Conservation (phyloP, 1,140 invertebrate genomes). For the Eufriesea mexicana region DNA sequence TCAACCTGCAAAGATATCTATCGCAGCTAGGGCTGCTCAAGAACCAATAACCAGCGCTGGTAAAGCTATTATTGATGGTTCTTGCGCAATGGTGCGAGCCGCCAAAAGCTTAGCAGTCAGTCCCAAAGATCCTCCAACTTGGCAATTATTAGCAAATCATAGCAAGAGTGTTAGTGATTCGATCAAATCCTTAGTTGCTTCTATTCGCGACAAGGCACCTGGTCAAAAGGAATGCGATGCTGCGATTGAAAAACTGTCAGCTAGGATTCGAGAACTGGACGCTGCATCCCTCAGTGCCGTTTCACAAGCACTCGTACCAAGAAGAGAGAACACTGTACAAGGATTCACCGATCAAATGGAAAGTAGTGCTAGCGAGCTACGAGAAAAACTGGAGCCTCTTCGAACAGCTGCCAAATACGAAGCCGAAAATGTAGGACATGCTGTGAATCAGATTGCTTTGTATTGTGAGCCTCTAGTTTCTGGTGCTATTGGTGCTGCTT, state of each 20-base stretch:
- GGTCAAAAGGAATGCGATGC: slow-evolving; percentile 96
- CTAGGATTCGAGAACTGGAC: slow-evolving; percentile 92
- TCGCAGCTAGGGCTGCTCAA: slow-evolving; percentile 89
- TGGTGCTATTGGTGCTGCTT: slow-evolving; percentile 93
- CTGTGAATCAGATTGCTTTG: slow-evolving; percentile 90
- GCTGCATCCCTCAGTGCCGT: slow-evolving; percentile 93
- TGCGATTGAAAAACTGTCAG: slow-evolving; percentile 90
- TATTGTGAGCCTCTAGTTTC: slow-evolving; percentile 93
- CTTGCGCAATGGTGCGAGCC: slow-evolving; percentile 94
- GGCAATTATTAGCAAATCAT: slow-evolving; percentile 96
- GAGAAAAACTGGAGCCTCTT: slow-evolving; percentile 91
- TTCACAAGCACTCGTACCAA: slow-evolving; percentile 89
- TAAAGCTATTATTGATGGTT: slow-evolving; percentile 90
- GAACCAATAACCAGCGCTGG: slow-evolving; percentile 95
- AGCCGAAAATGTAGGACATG: slow-evolving; percentile 96
- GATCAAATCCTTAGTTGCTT: slow-evolving; percentile 95
- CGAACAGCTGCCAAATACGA: slow-evolving; percentile 92
- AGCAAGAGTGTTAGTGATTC: slow-evolving; percentile 98
- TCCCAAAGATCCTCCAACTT: slow-evolving; percentile 95
- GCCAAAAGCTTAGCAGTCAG: slow-evolving; percentile 95
- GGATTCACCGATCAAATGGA: slow-evolving; percentile 91
- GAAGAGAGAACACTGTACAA: slow-evolving; percentile 90
- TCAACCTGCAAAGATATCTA: slow-evolving; percentile 94
- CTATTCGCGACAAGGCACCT: slow-evolving; percentile 97
- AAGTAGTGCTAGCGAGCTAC: slow-evolving; percentile 88